These are phyloP conservation scores for Exephanes ischioxanthus DNA, from an alignment of 2,888 invertebrate species.

Conservation along the genomic window DNA sequence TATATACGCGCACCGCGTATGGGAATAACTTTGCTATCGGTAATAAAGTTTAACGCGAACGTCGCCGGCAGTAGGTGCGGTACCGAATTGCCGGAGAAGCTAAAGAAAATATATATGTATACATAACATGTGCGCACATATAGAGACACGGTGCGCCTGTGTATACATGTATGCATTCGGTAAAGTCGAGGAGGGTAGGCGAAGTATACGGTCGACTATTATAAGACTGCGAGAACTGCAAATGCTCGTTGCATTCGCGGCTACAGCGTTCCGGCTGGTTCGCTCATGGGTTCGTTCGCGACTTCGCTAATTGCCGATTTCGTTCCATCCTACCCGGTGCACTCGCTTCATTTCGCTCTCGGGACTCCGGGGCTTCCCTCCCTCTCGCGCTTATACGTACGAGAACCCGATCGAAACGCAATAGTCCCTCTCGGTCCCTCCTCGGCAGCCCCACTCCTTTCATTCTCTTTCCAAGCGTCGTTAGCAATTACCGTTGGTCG, in stretches of 20 bases:
- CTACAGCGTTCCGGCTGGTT: constrained; percentile 10
- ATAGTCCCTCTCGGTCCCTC: constrained; percentile 16
- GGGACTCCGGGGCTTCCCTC: not conserved
- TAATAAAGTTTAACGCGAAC: constrained; percentile 42
- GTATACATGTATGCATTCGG: not conserved
- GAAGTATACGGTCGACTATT: not conserved
- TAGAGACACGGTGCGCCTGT: no score
- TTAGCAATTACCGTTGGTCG: constrained; percentile 57
- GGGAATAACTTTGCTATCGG: constrained; percentile 32
- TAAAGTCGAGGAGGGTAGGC: not conserved
- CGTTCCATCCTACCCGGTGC: constrained; percentile 36
- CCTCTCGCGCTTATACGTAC: not conserved
- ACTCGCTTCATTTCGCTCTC: constrained; percentile 12
- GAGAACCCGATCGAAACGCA: constrained; percentile 21
- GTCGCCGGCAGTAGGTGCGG: constrained; percentile 24
- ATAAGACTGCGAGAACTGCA: constrained; percentile 12
- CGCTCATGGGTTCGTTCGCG: constrained; percentile 46
- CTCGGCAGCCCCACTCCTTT: not conserved
- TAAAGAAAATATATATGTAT: no score
- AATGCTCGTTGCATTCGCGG: constrained; percentile 25
- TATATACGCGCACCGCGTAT: not conserved
- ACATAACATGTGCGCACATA: no score
- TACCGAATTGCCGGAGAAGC: not conserved
- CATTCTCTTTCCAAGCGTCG: constrained; percentile 32
- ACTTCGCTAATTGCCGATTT: constrained; percentile 57